Conservation (phyloP, 2,888 invertebrate genomes). For the Harpalus rufipes region DNA sequence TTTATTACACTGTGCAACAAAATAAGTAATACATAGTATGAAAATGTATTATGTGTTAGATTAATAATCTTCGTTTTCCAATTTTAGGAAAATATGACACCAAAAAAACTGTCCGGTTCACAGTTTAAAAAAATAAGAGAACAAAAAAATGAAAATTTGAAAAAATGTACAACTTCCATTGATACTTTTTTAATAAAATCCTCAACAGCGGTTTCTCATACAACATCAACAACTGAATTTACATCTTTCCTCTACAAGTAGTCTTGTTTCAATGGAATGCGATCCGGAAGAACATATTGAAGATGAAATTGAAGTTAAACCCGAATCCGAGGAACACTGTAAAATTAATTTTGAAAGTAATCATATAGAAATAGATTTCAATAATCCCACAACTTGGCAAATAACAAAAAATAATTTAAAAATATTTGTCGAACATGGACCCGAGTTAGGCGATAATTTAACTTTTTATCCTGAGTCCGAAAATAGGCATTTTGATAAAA, state of each 20-base stretch:
- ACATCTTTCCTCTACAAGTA: conserved; percentile 27
- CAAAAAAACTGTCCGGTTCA: conserved; percentile 5
- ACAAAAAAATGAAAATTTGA: background rate
- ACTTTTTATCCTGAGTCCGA: no score
- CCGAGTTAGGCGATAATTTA: no score
- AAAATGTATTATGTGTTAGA: background rate
- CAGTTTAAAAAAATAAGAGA: conserved; percentile 12
- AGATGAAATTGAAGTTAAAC: no score
- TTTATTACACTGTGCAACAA: background rate
- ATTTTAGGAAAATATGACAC: conserved; percentile 1
- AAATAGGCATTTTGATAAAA: background rate
- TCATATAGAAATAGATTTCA: no score
- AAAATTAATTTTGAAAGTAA: no score
- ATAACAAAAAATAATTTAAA: no score
- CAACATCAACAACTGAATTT: conserved; percentile 16
- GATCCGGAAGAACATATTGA: conserved; percentile 11
- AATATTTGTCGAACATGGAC: no score
- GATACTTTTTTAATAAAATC: background rate
- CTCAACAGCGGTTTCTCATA: background rate
- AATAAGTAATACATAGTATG: background rate
- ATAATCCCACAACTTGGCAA: no score
- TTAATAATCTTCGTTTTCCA: background rate
- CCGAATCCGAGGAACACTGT: no score
- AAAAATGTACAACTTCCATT: no score
- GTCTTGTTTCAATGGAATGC: conserved; percentile 32